Percentiles rank a stretch among this genome's conserved stretches.
Conservation (phyloP, 2,113 vertebrate genomes). For the Poeciliopsis turrubarensis region DNA sequence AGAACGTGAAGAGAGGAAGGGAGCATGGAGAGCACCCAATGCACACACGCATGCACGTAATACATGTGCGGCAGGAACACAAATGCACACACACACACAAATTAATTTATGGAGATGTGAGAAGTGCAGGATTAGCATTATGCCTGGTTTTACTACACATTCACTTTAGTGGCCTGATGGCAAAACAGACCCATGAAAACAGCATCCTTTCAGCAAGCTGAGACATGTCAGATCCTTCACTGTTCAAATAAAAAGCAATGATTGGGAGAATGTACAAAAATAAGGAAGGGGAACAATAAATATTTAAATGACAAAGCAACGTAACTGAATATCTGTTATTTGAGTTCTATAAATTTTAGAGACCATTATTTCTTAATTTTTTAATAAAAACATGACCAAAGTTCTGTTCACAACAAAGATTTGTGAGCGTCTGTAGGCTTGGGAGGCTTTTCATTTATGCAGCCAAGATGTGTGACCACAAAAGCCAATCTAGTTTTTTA, state of each 20-base stretch:
- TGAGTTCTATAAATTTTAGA: background rate
- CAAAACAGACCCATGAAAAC: constrained; percentile 47
- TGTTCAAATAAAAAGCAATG: background rate
- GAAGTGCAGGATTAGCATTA: constrained; percentile 68
- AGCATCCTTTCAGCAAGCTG: constrained; percentile 15
- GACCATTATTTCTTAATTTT: background rate
- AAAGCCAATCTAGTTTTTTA: background rate
- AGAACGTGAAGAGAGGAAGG: constrained; percentile 53
- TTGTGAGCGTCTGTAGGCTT: background rate
- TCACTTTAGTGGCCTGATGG: constrained; percentile 49
- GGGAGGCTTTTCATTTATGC: background rate
- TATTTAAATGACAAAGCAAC: background rate
- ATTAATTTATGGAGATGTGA: constrained; percentile 71
- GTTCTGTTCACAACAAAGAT: background rate
- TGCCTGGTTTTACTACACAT: constrained; percentile 45
- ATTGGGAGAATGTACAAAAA: background rate
- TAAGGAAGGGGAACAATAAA: background rate
- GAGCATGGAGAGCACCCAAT: constrained; percentile 47
- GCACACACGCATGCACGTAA: constrained; percentile 42
- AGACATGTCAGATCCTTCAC: constrained; percentile 1
- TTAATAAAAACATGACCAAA: background rate
- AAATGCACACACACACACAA: constrained; percentile 42
- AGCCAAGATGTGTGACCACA: background rate
- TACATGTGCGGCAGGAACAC: constrained; percentile 26
- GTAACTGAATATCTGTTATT: background rate